These are phyloP conservation scores for Sylvia borin DNA, from an alignment of 2,797 vertebrate genomes.

Conservation along the genomic window DNA sequence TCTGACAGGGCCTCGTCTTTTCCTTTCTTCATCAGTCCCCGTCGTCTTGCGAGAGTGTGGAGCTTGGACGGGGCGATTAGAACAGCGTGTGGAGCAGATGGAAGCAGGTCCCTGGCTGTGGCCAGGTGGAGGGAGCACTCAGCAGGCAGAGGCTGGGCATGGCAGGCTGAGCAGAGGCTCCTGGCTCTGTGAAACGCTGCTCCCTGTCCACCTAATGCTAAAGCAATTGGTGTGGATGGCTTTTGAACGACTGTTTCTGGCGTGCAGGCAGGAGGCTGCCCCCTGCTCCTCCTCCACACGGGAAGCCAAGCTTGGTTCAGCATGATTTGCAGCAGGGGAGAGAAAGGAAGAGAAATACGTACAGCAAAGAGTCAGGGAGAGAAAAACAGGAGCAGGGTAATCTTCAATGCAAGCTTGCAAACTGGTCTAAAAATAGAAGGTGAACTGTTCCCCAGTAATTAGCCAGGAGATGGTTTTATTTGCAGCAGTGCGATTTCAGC, in stretches of 20 bases:
- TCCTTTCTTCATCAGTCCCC: neutral
- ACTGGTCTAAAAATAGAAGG: slow-evolving; percentile 63
- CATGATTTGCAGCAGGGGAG: neutral
- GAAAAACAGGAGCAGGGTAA: neutral
- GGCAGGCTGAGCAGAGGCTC: neutral
- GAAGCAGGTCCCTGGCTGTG: slow-evolving; percentile 50
- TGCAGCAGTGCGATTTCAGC: slow-evolving; percentile 18
- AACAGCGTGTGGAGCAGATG: slow-evolving; percentile 39
- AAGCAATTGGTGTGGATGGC: slow-evolving; percentile 55
- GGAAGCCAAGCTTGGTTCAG: slow-evolving; percentile 2
- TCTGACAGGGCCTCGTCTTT: neutral
- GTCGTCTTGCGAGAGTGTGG: neutral
- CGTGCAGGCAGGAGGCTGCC: neutral
- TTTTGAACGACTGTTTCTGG: slow-evolving; percentile 60
- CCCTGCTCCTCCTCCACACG: neutral
- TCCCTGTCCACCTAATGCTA: slow-evolving; percentile 38
- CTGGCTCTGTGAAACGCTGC: slow-evolving; percentile 22
- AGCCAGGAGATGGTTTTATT: slow-evolving; percentile 45
- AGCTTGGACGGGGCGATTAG: slow-evolving; percentile 8
- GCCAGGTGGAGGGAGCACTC: slow-evolving; percentile 63
- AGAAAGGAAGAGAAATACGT: neutral
- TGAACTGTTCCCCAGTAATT: slow-evolving; percentile 18
- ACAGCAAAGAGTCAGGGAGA: neutral
- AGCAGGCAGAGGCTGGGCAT: slow-evolving; percentile 54
- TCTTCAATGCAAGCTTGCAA: slow-evolving; percentile 36